Evolutionary conservation across 2,113 vertebrate species (phyloP), one percentile per base, ranked within the genome.

Genomic region (Emydura subglobosa): DNA sequence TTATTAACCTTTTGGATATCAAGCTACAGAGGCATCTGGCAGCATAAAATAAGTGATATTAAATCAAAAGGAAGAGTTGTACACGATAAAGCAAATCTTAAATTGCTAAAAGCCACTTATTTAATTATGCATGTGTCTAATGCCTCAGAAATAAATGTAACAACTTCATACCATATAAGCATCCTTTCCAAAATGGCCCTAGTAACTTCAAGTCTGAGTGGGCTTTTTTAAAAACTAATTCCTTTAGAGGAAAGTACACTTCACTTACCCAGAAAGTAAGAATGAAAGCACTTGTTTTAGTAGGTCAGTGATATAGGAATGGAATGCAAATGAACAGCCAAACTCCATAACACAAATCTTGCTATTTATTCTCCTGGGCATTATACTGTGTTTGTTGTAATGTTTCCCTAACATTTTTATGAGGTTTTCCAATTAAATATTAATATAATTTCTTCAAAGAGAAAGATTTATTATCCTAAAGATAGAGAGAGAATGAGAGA

Each of bases 401-500:
- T 98, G 96, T 98, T 98, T 98, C 98, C 95, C 92, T 96, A 98
- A 97, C 88, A 96, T 96, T 97, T 97, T 95, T 94, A 95, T 94
- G 93, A 97, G 96, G 90, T 97, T 97, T 98, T 97, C 57, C 93
- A 97, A 97, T 98, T 98, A 98, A 98, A 98, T 98, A 98, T 98
- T 98, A 98, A 98, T 97, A 93, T 90, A 94, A 55, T 24, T 94
- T 97, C 92, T 94, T 97, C 95, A 97, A 97, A 97, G 93, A 96
- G 93, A 95, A 97, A 95, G 89, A 95, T 94, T 89, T 96, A 94
- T 94, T 95, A 81, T 93, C 65, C 81, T 93, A 81, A 97, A 87
- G 89, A 95, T 92, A 83, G 49, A 44, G 44, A 82, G 57, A 76
- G 89, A 87, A 92, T 94, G 76, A 94, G 72, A 95, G 53, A 94